These are phyloP conservation scores for Yponomeuta plumbellus DNA, from an alignment of 2,888 invertebrate species.

Conservation along the genomic window DNA sequence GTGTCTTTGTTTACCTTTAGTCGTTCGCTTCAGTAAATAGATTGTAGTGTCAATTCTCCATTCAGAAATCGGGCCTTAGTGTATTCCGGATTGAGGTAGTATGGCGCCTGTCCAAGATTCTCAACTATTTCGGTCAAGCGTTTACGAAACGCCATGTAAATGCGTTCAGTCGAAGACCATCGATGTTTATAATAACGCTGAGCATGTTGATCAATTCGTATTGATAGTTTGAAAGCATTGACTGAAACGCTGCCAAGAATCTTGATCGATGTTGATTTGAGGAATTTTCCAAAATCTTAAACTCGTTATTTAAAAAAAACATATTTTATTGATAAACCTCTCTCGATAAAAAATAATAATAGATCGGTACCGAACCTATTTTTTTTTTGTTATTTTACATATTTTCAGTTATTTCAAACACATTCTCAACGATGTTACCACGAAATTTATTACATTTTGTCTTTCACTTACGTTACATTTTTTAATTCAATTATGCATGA, in stretches of 20 bases:
- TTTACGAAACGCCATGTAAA: slow-evolving; percentile 23
- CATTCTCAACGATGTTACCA: neutral
- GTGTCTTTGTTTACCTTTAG: too few relatives aligned
- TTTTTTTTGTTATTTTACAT: too few relatives aligned
- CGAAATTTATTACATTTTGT: neutral
- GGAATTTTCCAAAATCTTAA: neutral
- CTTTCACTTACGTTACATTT: neutral
- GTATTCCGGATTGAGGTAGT: neutral
- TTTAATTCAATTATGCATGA: neutral
- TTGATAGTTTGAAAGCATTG: slow-evolving; percentile 1
- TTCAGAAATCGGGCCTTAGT: neutral
- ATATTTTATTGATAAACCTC: neutral
- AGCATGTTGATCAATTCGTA: neutral
- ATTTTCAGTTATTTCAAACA: neutral
- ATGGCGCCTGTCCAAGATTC: slow-evolving; percentile 27
- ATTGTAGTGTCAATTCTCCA: neutral
- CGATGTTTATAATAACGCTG: neutral
- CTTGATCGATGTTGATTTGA: neutral
- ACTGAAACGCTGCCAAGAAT: neutral
- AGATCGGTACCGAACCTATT: too few relatives aligned
- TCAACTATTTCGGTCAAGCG: slow-evolving; percentile 34
- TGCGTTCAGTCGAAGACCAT: neutral
- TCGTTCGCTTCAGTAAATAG: too few relatives aligned
- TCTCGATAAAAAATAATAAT: too few relatives aligned
- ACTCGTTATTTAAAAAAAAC: neutral